These are phyloP conservation scores for Argynnis bischoffii DNA, from an alignment of 2,888 invertebrate species.

Conservation along the genomic window DNA sequence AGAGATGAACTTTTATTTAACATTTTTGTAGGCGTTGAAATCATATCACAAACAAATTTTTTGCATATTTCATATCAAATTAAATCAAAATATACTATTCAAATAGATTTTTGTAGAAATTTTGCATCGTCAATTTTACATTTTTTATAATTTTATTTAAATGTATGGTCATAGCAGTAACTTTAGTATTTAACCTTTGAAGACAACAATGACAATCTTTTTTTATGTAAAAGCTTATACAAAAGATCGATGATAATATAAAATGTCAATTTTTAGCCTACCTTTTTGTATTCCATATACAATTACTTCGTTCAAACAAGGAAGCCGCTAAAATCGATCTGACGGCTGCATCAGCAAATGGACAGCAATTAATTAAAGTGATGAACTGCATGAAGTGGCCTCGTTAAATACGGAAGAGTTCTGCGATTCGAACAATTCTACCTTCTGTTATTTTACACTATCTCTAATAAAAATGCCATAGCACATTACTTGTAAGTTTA, in stretches of 20 bases:
- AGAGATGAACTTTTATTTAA: constrained; percentile 21
- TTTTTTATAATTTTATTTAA: too few relatives aligned
- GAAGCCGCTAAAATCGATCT: constrained; percentile 17
- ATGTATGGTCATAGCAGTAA: too few relatives aligned
- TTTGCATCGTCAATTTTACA: too few relatives aligned
- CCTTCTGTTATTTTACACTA: constrained; percentile 22
- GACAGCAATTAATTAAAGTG: constrained; percentile 51
- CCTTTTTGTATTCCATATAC: background rate
- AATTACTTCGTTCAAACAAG: constrained; percentile 1
- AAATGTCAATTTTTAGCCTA: background rate
- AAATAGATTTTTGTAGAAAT: too few relatives aligned
- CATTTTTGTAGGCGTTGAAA: constrained; percentile 16
- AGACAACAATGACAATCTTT: too few relatives aligned
- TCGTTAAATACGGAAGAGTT: constrained; percentile 66
- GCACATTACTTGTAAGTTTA: background rate
- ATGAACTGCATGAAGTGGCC: constrained; percentile 65
- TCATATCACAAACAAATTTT: background rate
- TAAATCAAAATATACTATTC: too few relatives aligned
- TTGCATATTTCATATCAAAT: too few relatives aligned
- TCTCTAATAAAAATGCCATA: background rate
- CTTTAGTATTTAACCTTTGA: too few relatives aligned
- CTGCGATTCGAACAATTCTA: constrained; percentile 6
- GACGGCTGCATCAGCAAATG: constrained; percentile 26
- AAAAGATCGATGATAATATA: too few relatives aligned
- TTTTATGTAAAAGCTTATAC: too few relatives aligned